These are phyloP conservation scores for Lomographa bimaculata DNA, from an alignment of 2,888 invertebrate genomes.

Conservation along the genomic window DNA sequence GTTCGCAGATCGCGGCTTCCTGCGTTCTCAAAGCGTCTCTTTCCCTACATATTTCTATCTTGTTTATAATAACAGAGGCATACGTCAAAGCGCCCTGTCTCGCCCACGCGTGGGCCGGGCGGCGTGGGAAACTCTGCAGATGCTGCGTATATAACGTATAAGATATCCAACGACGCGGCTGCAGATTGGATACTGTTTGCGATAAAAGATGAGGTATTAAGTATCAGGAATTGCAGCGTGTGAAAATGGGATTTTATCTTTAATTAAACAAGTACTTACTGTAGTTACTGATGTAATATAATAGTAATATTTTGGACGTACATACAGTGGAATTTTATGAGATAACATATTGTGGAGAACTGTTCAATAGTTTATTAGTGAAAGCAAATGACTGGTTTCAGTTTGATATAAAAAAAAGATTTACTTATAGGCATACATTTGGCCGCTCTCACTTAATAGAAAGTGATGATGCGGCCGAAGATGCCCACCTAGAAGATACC, in stretches of 20 bases:
- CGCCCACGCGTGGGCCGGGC: constrained; percentile 17
- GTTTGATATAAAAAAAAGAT: no score
- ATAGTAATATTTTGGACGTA: no score
- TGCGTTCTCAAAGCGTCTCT: constrained; percentile 3
- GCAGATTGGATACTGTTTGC: background rate
- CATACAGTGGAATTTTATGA: no score
- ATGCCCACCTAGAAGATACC: no score
- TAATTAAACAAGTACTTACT: no score
- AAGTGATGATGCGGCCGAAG: no score
- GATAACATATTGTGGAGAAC: no score
- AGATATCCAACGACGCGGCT: constrained; percentile 5
- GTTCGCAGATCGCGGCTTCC: constrained; percentile 4
- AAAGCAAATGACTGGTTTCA: no score
- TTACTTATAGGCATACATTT: no score
- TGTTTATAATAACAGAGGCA: constrained; percentile 20
- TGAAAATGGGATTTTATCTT: background rate
- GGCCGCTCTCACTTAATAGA: no score
- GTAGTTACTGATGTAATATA: background rate
- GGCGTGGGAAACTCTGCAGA: constrained; percentile 17
- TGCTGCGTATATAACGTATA: constrained; percentile 5
- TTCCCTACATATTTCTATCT: constrained; percentile 2
- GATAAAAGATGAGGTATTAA: constrained; percentile 13
- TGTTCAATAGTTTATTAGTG: no score
- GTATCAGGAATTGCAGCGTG: constrained; percentile 5
- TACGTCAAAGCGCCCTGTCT: constrained; percentile 17